Conservation (phyloP, 2,797 vertebrate species). For the Morus bassanus region DNA sequence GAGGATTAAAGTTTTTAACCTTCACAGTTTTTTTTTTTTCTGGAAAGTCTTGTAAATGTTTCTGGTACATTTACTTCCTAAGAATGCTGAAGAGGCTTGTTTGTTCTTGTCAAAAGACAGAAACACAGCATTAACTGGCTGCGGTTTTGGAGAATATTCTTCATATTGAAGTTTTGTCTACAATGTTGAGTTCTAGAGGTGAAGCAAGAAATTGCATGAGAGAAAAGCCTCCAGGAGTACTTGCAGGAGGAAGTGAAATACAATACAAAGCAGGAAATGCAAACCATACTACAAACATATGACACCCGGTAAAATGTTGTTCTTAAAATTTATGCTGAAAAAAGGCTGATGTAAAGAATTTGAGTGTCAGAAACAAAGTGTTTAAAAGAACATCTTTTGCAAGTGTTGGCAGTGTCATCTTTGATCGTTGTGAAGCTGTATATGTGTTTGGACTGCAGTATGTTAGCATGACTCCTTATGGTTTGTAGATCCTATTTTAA, state of each 20-base stretch:
- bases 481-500: neutral
- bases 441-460: neutral
- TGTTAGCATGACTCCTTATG: neutral
- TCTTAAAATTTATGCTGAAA: neutral
- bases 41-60: neutral
- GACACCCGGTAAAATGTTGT: neutral
- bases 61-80: neutral
- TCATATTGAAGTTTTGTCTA: neutral
- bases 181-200: neutral
- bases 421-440: neutral
- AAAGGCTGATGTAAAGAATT: neutral
- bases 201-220: neutral
- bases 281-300: neutral
- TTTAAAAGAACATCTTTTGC: neutral
- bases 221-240: neutral
- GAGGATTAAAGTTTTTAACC: neutral
- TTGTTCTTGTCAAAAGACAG: neutral
- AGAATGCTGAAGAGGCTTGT: neutral
- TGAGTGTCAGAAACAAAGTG: neutral
- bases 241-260: neutral
- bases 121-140: neutral
- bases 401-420: neutral
- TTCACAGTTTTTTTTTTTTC: neutral
- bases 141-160: neutral
- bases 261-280: neutral